These are phyloP conservation scores for Lepus europaeus DNA, from an alignment of 2,113 vertebrate genomes.

Conservation along the genomic window DNA sequence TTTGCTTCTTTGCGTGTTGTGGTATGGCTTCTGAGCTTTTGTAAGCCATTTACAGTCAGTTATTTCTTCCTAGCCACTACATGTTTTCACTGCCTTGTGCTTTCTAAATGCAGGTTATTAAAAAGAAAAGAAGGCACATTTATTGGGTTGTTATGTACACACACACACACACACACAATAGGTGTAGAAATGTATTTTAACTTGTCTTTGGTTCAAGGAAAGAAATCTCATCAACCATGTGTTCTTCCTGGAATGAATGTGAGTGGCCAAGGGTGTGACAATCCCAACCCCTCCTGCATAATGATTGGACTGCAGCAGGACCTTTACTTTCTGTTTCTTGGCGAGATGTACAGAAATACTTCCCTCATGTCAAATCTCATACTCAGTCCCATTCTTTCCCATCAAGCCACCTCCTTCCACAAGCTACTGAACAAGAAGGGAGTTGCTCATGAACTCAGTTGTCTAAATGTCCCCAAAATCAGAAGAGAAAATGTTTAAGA, in stretches of 20 bases:
- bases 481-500: not conserved
- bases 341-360: not conserved
- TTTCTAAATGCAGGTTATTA: slow-evolving; percentile 12
- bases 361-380: not conserved
- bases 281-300: not conserved
- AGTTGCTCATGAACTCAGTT: not conserved
- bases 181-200: not conserved
- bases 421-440: not conserved
- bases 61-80: slow-evolving; percentile 6
- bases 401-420: not conserved
- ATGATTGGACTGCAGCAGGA: not conserved
- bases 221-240: not conserved
- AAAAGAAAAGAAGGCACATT: not conserved
- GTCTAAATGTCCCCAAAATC: not conserved
- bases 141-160: not conserved
- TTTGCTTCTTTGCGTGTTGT: not conserved
- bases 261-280: not conserved
- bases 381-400: not conserved
- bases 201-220: not conserved
- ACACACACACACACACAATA: not conserved
- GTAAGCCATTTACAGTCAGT: not conserved
- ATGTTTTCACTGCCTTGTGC: not conserved
- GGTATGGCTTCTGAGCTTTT: not conserved
- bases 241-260: not conserved
- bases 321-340: not conserved